Evolutionary conservation across 2,113 vertebrate species (phyloP), one percentile per base, ranked within the genome.

Genomic region (Steatornis caripensis): DNA sequence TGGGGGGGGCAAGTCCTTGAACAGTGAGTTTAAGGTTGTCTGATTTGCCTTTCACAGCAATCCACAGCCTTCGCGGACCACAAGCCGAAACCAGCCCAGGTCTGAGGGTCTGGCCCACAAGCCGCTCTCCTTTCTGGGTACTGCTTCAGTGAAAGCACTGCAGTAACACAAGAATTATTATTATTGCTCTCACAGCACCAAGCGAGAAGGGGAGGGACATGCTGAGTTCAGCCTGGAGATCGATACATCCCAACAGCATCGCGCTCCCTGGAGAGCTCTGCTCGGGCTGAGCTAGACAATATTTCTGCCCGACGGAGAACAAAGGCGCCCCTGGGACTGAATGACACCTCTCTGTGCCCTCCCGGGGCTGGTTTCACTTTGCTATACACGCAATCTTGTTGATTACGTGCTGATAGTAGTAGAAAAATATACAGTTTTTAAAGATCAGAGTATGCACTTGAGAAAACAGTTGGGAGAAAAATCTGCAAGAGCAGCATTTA

Each of bases 151-250:
- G 41, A 19, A 87, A 49, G 54, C 60, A 29, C 0, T 62, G 77
- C 65, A 78, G 55, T 0, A 16, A 16, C 41, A 30, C 51, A 43
- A 2, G 45, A 41, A 45, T 49, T 20, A 66, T 84, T n/a, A 46
- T 46, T 58, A 37, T 10, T 87, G 69, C 72, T 81, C 53, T 72
- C 90, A 39, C 62, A 86, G 89, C 89, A 57, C 15, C 81, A 7
- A n/a, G 68, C 1, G 0, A 49, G 84, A 4, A 20, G 53, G 46
- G 85, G 54, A 37, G 0, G 1, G 84, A 54, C 1, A 4, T 11
- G 43, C 51, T 1, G 65, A 62, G 79, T 5, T 46, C 57, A 68
- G 90, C 9, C 53, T 0, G 0, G 55, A 57, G 80, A 84, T 89
- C 9, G 1, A 94, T 95, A 48, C n/a, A 32, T 24, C 57, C 72